Evolutionary conservation across 1,140 invertebrate genomes (phyloP), one percentile per base, ranked within the genome.

Genomic region (Trichomalopsis sarcophagae): DNA sequence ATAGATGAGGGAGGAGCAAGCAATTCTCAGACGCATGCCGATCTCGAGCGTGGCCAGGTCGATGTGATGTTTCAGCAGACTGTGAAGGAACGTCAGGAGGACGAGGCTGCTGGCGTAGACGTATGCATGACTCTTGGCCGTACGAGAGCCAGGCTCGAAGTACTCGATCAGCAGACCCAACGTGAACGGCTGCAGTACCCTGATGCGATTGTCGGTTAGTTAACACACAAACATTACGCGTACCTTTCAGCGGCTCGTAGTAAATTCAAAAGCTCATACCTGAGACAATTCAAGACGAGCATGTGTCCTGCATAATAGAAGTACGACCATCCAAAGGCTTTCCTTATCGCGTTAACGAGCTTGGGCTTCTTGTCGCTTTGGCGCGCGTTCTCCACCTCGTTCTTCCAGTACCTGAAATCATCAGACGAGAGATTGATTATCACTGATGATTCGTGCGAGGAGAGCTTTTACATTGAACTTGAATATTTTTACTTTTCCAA

Each of bases 1-100:
- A 86, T 94, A 94, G 47, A 95, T 91, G 14, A 95, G 88, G 0
- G 94, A 94, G 68, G 93, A 94, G 85, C 92, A 92, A 1, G 94
- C 94, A 23, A 94, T 91, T 85, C 94, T 89, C 86, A 94, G 89
- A 87, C 94, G 89, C 94, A 94, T 94, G 50, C 94, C 94, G 84
- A 94, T 91, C 87, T 93, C 90, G 84, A 90, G 86, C 82, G 90
- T 90, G 33, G 90, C 91, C 75, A 94, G 87, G 55, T 87, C 89
- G 6, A 88, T 86, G 81, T 94, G 93, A 86, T 94, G 94, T 81
- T 87, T 88, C 74, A 94, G 88, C 7, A 94, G 50, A 76, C 91
- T 88, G 66, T 90, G 91, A 2, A 92, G 30, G 87, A 93, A 88
- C 40, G 91, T 88, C 74, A 93, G 76, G 21, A 92, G 4, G 86